Evolutionary conservation across 2,113 vertebrate genomes (phyloP).

Genomic region (Arothron firmamentum): DNA sequence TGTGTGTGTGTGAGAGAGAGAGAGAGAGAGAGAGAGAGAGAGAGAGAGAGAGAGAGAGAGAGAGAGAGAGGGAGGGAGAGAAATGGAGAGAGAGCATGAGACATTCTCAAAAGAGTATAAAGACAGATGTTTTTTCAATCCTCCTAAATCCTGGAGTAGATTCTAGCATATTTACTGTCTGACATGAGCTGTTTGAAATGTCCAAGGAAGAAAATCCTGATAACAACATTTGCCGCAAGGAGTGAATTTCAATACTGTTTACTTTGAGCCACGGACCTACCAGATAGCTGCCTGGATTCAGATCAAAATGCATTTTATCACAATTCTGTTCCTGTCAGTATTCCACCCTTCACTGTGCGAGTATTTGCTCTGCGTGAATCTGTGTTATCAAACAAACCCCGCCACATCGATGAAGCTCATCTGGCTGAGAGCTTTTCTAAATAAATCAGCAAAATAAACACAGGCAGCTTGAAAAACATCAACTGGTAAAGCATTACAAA

Average conservation of each 20-base stretch:
- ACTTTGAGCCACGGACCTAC: constrained; percentile 47
- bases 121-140: not conserved
- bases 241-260: constrained; percentile 53
- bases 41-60: too few species aligned
- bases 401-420: constrained; percentile 74
- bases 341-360: constrained; percentile 62
- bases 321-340: constrained; percentile 56
- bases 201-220: constrained; percentile 22
- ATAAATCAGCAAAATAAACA: constrained; percentile 78
- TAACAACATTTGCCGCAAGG: constrained; percentile 21
- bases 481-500: constrained; percentile 76
- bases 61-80: not conserved
- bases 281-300: constrained; percentile 52
- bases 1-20: too few species aligned
- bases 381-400: constrained; percentile 72
- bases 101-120: not conserved
- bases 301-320: constrained; percentile 61
- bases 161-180: constrained; percentile 19
- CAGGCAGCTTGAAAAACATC: constrained; percentile 66
- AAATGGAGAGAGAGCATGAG: not conserved
- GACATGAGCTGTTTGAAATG: constrained; percentile 32
- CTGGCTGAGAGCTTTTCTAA: constrained; percentile 66
- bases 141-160: constrained; percentile 6
- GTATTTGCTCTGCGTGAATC: constrained; percentile 67
- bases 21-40: not conserved